A percentile compares a stretch with the other conserved stretches of the same genome.
phyloP scores from a whole-genome alignment of 2,797 vertebrate species.

The Bradypodion ventrale region DNA sequence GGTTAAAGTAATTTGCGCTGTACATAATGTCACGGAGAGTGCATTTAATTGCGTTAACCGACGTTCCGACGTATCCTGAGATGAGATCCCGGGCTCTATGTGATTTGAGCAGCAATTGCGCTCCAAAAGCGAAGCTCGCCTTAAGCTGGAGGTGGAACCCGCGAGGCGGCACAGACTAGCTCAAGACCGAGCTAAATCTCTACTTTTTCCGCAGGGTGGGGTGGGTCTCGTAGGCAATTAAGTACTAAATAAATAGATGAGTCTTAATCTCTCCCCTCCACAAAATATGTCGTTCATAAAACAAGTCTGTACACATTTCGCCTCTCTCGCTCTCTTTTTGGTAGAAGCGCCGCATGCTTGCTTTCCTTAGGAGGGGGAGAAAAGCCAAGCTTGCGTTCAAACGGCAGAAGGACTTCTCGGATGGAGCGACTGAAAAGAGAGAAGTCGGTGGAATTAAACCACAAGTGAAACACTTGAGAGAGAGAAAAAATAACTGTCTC shows the following conservation, averaged over 20 bases:
- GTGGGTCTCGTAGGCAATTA: constrained; percentile 26
- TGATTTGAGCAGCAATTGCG: neutral
- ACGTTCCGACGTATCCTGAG: too few relatives aligned
- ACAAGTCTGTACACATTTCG: constrained; percentile 35
- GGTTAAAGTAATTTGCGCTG: too few relatives aligned
- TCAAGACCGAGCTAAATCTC: constrained; percentile 15
- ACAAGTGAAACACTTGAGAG: neutral
- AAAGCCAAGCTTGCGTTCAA: neutral
- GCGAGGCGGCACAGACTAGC: constrained; percentile 7
- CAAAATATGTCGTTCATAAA: constrained; percentile 10
- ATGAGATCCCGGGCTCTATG: neutral
- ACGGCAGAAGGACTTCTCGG: neutral
- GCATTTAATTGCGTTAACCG: too few relatives aligned
- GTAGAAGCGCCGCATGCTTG: neutral
- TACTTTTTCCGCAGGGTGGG: constrained; percentile 22
- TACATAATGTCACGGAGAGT: too few relatives aligned
- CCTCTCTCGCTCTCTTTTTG: too few relatives aligned
- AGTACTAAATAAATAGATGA: constrained; percentile 16
- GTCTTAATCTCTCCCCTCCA: constrained; percentile 24
- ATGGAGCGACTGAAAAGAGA: neutral
- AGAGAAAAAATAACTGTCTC: constrained; percentile 6
- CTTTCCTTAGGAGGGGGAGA: too few relatives aligned
- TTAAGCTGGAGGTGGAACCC: constrained; percentile 9
- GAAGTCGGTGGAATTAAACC: neutral
- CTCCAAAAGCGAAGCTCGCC: neutral